A percentile compares a stretch with the other conserved stretches of the same genome.
Evolutionary conservation across 2,888 invertebrate species (phyloP).

Genomic region (Cerceris rybyensis): DNA sequence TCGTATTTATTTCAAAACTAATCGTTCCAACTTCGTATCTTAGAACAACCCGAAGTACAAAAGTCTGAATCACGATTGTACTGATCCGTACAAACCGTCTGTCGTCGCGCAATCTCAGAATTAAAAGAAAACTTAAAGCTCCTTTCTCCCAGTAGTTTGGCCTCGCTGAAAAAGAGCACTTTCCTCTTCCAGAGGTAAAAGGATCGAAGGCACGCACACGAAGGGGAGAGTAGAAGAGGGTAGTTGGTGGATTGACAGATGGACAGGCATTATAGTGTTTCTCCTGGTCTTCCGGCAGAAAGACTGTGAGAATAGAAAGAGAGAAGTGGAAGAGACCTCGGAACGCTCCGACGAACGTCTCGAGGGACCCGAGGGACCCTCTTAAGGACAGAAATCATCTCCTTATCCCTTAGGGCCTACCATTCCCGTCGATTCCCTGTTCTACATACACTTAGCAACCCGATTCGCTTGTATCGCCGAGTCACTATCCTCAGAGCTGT

Average conservation of each 20-base stretch:
- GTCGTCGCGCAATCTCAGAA: constrained; percentile 56
- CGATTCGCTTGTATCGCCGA: constrained; percentile 28
- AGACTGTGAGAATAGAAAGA: constrained; percentile 1
- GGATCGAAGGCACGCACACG: constrained; percentile 49
- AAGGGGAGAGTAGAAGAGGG: constrained; percentile 5
- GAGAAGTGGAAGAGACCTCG: constrained; percentile 25
- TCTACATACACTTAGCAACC: constrained; percentile 48
- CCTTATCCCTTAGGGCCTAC: constrained; percentile 52
- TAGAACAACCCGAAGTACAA: neutral
- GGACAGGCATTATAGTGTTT: constrained; percentile 56
- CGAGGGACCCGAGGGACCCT: constrained; percentile 43
- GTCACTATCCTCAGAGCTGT: constrained; percentile 44
- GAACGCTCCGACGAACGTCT: constrained; percentile 20
- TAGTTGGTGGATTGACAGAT: constrained; percentile 56
- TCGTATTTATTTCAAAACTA: neutral
- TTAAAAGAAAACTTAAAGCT: constrained; percentile 52
- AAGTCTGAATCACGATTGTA: constrained; percentile 18
- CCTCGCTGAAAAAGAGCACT: constrained; percentile 12
- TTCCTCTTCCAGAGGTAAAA: constrained; percentile 22
- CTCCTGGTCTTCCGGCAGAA: constrained; percentile 25
- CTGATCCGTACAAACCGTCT: constrained; percentile 32
- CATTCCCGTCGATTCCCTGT: constrained; percentile 44
- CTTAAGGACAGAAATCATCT: constrained; percentile 67
- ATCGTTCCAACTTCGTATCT: no score
- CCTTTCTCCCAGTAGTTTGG: neutral